Percentiles rank a stretch among this genome's conserved stretches.
These are phyloP conservation scores for Ditylenchus dipsaci DNA, from an alignment of 1,140 invertebrate species.

Conservation along the genomic window DNA sequence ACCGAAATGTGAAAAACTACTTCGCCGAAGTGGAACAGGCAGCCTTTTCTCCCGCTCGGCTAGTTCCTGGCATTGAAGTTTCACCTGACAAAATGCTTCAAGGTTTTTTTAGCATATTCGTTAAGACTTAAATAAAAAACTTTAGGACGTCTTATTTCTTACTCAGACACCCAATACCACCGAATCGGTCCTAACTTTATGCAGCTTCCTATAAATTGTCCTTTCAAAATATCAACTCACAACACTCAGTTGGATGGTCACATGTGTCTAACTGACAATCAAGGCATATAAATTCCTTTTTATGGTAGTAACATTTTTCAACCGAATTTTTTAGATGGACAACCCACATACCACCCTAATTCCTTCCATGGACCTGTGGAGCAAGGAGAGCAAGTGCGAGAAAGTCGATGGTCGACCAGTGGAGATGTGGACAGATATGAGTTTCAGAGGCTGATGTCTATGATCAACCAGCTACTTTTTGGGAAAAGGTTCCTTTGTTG, in stretches of 20 bases:
- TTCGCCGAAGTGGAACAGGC: constrained; percentile 77
- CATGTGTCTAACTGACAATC: constrained; percentile 62
- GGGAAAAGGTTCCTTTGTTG: constrained; percentile 62
- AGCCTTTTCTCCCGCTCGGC: constrained; percentile 82
- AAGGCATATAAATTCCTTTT: constrained; percentile 34
- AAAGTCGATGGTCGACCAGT: constrained; percentile 53
- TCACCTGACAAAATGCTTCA: constrained; percentile 92
- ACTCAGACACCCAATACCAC: constrained; percentile 87
- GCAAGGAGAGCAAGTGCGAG: constrained; percentile 32
- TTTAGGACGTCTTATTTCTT: constrained; percentile 71
- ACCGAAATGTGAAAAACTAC: constrained; percentile 79
- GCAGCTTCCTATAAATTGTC: constrained; percentile 91
- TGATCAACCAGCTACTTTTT: constrained; percentile 76
- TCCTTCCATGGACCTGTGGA: constrained; percentile 77
- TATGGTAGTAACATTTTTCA: neutral
- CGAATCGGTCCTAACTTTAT: constrained; percentile 84
- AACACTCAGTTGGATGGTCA: constrained; percentile 87
- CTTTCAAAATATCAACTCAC: constrained; percentile 64
- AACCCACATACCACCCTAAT: constrained; percentile 92
- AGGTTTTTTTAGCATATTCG: constrained; percentile 37
- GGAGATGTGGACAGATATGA: constrained; percentile 63
- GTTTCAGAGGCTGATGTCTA: constrained; percentile 79
- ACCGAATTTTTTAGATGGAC: constrained; percentile 64
- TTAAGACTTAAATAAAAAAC: neutral
- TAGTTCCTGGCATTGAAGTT: constrained; percentile 82